phyloP scores from a whole-genome alignment of 2,888 invertebrate species.

The Spialia ferax region DNA sequence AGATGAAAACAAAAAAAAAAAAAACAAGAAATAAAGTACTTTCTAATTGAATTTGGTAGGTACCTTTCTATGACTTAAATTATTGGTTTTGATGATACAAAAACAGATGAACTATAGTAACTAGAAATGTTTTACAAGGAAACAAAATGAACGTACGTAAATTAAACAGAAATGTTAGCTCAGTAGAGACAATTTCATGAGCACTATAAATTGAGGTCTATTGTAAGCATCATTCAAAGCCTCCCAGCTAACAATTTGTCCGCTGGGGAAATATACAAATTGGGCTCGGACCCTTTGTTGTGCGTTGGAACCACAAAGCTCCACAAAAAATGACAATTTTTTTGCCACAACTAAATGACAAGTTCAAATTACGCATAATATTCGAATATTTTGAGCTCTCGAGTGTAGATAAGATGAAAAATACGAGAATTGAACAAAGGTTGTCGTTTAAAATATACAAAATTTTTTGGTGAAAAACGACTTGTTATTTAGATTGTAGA shows the following conservation, averaged over 20 bases:
- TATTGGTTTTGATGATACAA: not conserved
- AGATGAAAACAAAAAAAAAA: too few relatives aligned
- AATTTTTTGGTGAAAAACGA: not conserved
- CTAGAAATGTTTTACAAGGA: too few relatives aligned
- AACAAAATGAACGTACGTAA: not conserved
- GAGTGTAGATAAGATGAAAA: not conserved
- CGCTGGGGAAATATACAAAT: constrained; percentile 13
- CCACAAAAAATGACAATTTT: constrained; percentile 8
- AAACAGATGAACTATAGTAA: not conserved
- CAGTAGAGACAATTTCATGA: constrained; percentile 14
- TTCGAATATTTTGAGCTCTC: not conserved
- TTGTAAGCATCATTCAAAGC: constrained; percentile 14
- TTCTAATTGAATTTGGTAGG: too few relatives aligned
- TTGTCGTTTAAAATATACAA: not conserved
- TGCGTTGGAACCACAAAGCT: constrained; percentile 1
- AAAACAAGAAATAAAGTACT: too few relatives aligned
- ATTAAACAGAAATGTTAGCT: not conserved
- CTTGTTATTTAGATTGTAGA: not conserved
- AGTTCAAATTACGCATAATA: constrained; percentile 16
- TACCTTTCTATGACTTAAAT: too few relatives aligned
- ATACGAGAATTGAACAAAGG: not conserved
- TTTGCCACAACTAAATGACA: constrained; percentile 4
- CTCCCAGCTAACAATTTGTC: constrained; percentile 12
- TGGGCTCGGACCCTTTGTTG: constrained; percentile 8
- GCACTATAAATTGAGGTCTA: constrained; percentile 15